Base-by-base conservation (phyloP, 2,888 invertebrate species). In the Sesia bembeciformis region DNA sequence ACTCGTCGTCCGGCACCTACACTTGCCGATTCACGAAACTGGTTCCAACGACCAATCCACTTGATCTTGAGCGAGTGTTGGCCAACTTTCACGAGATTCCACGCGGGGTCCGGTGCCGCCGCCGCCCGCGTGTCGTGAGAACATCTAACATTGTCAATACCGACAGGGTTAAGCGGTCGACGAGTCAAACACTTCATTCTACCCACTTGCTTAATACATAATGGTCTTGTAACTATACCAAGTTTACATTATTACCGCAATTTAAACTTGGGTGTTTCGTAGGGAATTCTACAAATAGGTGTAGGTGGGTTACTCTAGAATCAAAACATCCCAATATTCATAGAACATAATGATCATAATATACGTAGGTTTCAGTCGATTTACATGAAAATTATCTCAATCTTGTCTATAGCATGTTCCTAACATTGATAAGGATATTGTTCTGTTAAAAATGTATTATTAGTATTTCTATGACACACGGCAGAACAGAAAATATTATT, bases 71-170 rank as follows among this genome's bases (percentile, higher is more conserved):
- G 66, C 72, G 70, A 66, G 73, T 73, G 76, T 72, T 80, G 83
- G 81, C 83, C 84, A 84, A 88, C 88, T 89, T 89, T 89, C 88
- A 76, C 87, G 77, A 85, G 87, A 89, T 88, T 87, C 88, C 86
- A 72, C 74, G 66, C 65, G 71, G 67, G 72, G 67, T 66, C 73
- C 66, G 62, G 65, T 63, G 23, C 23, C 23, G 23, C 23, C 50
- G 38, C 7, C 68, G 63, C 61, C 60, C 56, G 60, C 55, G 56
- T 60, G 56, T 60, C 69, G 76, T 75, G 76, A 76, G 57, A 57
- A 57, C 49, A 54, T 54, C 54, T 53, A 53, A 57, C 50, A 56
- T 56, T 52, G 57, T 53, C 53, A 51, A 52, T 53, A 56, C 54
- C 55, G 59, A 38, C 50, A 8, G 39, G 50, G 38, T 50, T 50